A percentile compares a stretch with the other conserved stretches of the same genome.
Conservation (phyloP, 2,113 vertebrate species). For the Mellivora capensis region DNA sequence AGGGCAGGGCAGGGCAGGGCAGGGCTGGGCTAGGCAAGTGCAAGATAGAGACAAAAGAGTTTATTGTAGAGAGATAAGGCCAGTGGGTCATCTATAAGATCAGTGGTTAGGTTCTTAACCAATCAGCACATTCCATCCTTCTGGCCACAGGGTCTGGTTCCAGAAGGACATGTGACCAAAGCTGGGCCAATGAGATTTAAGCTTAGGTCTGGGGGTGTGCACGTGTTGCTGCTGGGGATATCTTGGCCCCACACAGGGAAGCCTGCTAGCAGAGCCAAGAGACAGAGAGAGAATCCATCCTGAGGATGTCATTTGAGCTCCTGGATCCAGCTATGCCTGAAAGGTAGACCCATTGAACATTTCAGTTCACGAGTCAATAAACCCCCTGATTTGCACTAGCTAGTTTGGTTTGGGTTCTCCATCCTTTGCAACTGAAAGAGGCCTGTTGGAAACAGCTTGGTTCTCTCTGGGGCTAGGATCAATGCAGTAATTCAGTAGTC, state of each 20-base stretch:
- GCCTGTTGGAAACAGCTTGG: background rate
- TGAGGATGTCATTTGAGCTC: background rate
- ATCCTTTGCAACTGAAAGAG: background rate
- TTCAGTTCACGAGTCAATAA: background rate
- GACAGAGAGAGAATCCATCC: background rate
- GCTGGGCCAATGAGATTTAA: background rate
- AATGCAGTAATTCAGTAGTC: background rate
- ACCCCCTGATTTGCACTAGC: background rate
- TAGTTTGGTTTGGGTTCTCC: background rate
- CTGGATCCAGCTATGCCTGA: background rate
- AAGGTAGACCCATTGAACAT: background rate
- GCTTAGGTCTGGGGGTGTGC: background rate
- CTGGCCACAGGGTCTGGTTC: background rate
- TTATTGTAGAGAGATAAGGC: background rate
- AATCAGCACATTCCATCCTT: background rate
- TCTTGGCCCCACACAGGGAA: background rate
- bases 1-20: too few relatives aligned
- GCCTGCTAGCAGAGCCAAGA: background rate
- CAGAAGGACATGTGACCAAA: background rate
- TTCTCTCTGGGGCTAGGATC: background rate
- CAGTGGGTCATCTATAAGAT: background rate
- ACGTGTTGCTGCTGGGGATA: background rate
- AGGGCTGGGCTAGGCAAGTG: background rate
- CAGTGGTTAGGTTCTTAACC: background rate
- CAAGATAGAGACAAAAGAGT: background rate